Conservation (phyloP, 2,888 invertebrate genomes). For the Frankliniella intonsa region DNA sequence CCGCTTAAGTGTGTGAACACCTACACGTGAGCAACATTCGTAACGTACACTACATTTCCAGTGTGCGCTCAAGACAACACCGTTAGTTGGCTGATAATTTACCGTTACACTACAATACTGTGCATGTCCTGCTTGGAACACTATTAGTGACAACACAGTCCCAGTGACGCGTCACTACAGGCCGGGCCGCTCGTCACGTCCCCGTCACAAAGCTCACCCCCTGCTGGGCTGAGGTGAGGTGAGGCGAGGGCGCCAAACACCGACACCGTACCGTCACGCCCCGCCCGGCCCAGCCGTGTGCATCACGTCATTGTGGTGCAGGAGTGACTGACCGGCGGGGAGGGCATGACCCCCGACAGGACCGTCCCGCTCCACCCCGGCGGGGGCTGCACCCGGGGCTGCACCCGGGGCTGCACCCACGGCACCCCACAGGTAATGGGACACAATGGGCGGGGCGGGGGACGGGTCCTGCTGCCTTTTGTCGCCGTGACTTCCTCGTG, state of each 20-base stretch:
- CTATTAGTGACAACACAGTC: no score
- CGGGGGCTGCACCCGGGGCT: not conserved
- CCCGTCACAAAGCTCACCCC: not conserved
- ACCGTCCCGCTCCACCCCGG: no score
- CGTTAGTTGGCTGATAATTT: no score
- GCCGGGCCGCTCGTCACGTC: not conserved
- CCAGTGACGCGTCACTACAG: not conserved
- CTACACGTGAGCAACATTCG: no score
- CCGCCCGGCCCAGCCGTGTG: not conserved
- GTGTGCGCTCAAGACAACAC: no score
- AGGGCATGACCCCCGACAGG: not conserved
- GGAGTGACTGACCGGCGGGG: conserved; percentile 16
- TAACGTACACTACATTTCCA: no score
- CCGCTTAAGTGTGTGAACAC: no score
- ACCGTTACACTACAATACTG: no score
- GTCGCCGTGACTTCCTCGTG: not conserved
- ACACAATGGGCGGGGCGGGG: not conserved
- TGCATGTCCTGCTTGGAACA: no score
- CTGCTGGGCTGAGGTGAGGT: not conserved
- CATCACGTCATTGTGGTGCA: not conserved
- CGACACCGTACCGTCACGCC: not conserved
- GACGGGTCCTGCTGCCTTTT: not conserved
- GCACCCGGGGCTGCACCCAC: not conserved
- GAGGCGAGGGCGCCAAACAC: not conserved
- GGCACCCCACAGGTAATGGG: no score